Evolutionary conservation across 2,113 vertebrate genomes (phyloP), one percentile per base, ranked within the genome.

Genomic region (Apteryx owenii): DNA sequence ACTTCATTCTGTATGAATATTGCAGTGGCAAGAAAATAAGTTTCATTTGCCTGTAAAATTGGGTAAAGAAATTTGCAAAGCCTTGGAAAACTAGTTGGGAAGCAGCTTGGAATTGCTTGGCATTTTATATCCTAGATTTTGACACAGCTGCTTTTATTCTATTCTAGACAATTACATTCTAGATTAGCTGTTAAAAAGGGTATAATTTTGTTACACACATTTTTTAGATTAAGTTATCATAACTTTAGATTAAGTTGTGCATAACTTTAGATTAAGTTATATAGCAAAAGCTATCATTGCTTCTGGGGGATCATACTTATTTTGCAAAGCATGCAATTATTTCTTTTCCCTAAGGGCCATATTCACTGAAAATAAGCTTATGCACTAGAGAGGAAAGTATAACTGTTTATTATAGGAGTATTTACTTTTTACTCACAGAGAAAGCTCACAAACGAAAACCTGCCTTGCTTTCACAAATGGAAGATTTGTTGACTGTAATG

Each of bases 281-380:
- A 42, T 12, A 87, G 28, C 36, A 91, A 88, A 96, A 84, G 10
- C 28, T 87, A 3, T 4, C 38, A 80, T 84, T 86, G 69, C 60
- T 72, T 79, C n/a, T 58, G 15, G 58, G 87, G 15, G 48, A 76
- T 46, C n/a, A 46, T 21, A 69, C 5, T 4, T 87, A 73, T 53
- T 96, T 96, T 92, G 61, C 48, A 94, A 91, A 88, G 36, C 46
- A 84, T 76, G 72, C 38, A 90, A 81, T 79, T 65, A 72, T 42
- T 89, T 26, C 36, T 72, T 95, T 86, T 81, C 42, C 73, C 84
- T 94, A 46, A 56, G 86, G 83, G 94, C 89, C 92, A 93, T n/a
- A 89, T 95, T 95, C 94, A 97, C 89, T 92, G 85, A 93, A 94
- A 92, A 58, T 40, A 87, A 66, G 18, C 29, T 92, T 94, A 91